These are phyloP conservation scores for Cerastis leucographa DNA, from an alignment of 2,888 invertebrate genomes.

Conservation along the genomic window DNA sequence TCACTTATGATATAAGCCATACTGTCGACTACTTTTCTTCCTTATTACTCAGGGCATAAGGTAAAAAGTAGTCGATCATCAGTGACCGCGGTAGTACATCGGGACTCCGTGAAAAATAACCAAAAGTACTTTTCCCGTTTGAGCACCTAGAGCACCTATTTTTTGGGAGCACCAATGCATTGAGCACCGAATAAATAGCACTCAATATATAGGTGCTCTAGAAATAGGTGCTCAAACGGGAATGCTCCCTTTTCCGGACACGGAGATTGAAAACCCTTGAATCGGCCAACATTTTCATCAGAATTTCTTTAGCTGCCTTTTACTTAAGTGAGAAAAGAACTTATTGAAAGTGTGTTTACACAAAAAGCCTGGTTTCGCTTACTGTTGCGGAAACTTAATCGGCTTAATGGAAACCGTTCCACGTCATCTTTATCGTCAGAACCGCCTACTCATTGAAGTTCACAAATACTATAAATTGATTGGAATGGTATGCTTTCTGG, in stretches of 20 bases:
- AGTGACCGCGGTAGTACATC: neutral
- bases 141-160: no score
- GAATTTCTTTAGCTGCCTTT: neutral
- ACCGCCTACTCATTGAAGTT: constrained; percentile 23
- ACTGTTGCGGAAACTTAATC: constrained; percentile 16
- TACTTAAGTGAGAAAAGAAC: neutral
- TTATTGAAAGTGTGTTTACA: constrained; percentile 18
- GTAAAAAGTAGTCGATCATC: neutral
- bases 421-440: constrained; percentile 22
- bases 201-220: no score
- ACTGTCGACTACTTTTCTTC: neutral
- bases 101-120: neutral
- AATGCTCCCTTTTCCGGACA: no score
- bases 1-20: neutral
- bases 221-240: no score
- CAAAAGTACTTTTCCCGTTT: no score
- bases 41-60: neutral
- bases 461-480: constrained; percentile 35
- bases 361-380: constrained; percentile 1
- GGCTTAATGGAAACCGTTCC: constrained; percentile 33
- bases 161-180: no score
- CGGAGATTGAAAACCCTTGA: neutral
- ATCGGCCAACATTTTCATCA: neutral
- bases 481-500: constrained; percentile 4
- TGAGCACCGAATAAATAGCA: no score